Conservation (phyloP, 2,797 vertebrate species). For the Channa striata region DNA sequence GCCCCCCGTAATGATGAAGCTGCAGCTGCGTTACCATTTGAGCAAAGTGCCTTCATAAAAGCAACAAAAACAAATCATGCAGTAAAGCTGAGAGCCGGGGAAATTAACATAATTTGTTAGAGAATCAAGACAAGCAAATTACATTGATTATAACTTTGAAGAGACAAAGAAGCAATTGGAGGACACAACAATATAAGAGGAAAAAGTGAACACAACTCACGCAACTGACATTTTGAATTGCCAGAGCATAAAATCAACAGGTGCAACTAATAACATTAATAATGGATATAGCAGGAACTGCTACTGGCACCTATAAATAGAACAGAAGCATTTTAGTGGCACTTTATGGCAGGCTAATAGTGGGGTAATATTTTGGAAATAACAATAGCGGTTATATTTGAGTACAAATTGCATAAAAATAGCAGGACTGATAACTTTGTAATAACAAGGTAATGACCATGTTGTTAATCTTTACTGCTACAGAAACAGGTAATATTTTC, state of each 20-base stretch:
- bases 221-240: conserved; percentile 16
- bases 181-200: conserved; percentile 7
- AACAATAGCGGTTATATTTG: no score
- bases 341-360: no score
- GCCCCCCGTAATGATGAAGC: no score
- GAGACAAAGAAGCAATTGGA: conserved; percentile 17
- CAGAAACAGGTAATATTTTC: no score
- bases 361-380: no score
- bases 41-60: background rate
- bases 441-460: no score
- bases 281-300: background rate
- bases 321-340: no score
- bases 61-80: background rate
- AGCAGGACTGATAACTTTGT: no score
- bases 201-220: background rate
- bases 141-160: conserved; percentile 11
- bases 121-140: conserved; percentile 12
- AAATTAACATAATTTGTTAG: background rate
- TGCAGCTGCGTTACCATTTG: no score
- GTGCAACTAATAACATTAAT: conserved; percentile 25
- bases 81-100: background rate
- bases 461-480: no score
- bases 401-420: no score
- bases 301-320: no score
- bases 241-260: conserved; percentile 41